Evolutionary conservation across 92 coral and sea anemone genomes (phyloP), one percentile per base, ranked within the genome.

Genomic region (Epizoanthus stellaris): DNA sequence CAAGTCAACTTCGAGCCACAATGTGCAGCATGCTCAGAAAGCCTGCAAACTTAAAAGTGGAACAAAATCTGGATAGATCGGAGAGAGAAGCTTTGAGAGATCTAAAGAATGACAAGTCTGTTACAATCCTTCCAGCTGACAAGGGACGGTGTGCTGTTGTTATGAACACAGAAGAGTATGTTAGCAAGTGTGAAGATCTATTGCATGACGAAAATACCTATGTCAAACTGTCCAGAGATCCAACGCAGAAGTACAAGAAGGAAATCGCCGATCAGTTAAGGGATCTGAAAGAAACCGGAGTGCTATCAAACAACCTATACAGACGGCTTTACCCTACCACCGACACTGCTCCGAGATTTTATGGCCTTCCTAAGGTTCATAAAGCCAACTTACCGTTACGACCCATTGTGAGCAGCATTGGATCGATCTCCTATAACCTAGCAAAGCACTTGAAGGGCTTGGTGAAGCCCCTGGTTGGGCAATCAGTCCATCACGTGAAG

Each of bases 111-210:
- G 62, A 73, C 42, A 73, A 73, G 19, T 39, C 62, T 16, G 25
- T 73, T 16, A 73, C 62, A 13, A 49, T 52, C 77, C 53, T 73
- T 14, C 77, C 77, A 39, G 77, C 62, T 52, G 77, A 73, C 77
- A 73, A 52, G 21, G 77, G 77, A 21, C 74, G 74, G 74, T 21
- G 10, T 12, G 30, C 20, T 20, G 73, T 68, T 30, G 77, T 73
- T 16, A 73, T 73, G 77, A 73, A 73, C 77, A 73, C 61, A 4
- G 53, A 15, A 5, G 57, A 73, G 39, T 49, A 73, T 73, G 77
- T 61, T 61, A 61, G 66, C n/a, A 61, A 61, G 20, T 61, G 66
- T 61, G 66, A 61, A 61, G 66, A 61, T 61, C 66, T 61, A 61
- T 15, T 61, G 66, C 66, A 61, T 61, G 66, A 47, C 39, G 39